phyloP scores from a whole-genome alignment of 2,888 invertebrate genomes.

The Rhopalosiphum nymphaeae region DNA sequence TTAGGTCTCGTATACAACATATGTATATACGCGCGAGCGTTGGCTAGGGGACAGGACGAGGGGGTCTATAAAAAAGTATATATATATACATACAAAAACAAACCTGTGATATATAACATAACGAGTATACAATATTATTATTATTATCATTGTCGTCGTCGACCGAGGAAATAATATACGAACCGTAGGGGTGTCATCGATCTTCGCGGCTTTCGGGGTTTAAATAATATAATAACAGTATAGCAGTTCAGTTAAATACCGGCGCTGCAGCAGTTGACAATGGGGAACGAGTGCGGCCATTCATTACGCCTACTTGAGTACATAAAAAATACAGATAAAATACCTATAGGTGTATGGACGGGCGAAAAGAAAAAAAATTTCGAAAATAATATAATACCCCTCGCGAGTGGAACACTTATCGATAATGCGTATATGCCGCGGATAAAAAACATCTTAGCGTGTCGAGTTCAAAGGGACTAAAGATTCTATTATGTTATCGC shows the following conservation, averaged over 20 bases:
- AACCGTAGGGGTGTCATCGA: neutral
- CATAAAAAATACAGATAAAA: neutral
- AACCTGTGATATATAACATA: neutral
- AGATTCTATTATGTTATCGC: neutral
- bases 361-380: neutral
- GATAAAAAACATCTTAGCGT: neutral
- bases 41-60: neutral
- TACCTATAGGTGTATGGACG: neutral
- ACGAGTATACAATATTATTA: neutral
- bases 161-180: neutral
- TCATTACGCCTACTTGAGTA: constrained; percentile 40
- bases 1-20: neutral
- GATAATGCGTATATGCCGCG: neutral
- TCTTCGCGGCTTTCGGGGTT: neutral
- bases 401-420: constrained; percentile 5
- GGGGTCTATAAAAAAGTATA: neutral
- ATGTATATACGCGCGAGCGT: too few relatives aligned
- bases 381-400: neutral
- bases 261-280: neutral
- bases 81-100: neutral
- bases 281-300: constrained; percentile 17
- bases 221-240: neutral
- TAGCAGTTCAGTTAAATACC: neutral
- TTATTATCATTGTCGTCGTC: too few relatives aligned
- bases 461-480: neutral